Evolutionary conservation across 2,797 vertebrate genomes (phyloP).

Genomic region (Cynodonichthys magdalenae): DNA sequence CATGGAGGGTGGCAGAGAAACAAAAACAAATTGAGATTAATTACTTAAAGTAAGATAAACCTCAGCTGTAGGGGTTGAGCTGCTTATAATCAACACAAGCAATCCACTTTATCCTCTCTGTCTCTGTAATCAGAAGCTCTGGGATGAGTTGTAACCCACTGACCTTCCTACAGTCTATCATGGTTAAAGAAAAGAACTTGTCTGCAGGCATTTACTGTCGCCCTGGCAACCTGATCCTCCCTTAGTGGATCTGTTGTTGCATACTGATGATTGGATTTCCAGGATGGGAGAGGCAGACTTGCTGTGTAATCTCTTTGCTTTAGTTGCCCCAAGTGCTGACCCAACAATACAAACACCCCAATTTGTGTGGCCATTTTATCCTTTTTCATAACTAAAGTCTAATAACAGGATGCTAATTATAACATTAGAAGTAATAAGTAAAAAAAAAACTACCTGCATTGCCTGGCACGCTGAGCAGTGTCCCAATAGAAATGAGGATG

Average conservation of each 20-base stretch:
- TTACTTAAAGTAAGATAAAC: slow-evolving; percentile 74
- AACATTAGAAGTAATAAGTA: slow-evolving; percentile 1
- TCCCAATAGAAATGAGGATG: slow-evolving; percentile 97
- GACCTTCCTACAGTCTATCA: slow-evolving; percentile 70
- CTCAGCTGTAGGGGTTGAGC: slow-evolving; percentile 63
- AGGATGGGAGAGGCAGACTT: slow-evolving; percentile 61
- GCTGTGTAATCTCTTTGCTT: slow-evolving; percentile 74
- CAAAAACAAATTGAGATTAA: slow-evolving; percentile 68
- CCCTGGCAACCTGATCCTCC: slow-evolving; percentile 78
- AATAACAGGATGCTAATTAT: slow-evolving; percentile 1
- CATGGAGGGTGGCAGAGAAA: slow-evolving; percentile 12
- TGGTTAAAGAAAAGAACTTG: slow-evolving; percentile 69
- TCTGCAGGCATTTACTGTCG: slow-evolving; percentile 78
- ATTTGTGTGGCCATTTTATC: slow-evolving; percentile 29
- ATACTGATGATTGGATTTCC: slow-evolving; percentile 68
- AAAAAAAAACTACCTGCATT: slow-evolving; percentile 88
- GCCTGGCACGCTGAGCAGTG: slow-evolving; percentile 96
- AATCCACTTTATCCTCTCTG: slow-evolving; percentile 59
- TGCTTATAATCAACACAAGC: slow-evolving; percentile 65
- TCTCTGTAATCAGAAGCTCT: slow-evolving; percentile 52
- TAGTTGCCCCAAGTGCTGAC: slow-evolving; percentile 64
- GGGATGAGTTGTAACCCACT: slow-evolving; percentile 64
- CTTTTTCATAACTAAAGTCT: slow-evolving; percentile 22
- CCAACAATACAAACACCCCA: slow-evolving; percentile 37
- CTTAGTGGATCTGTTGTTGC: slow-evolving; percentile 63